A percentile compares a stretch with the other conserved stretches of the same genome.
Evolutionary conservation across 2,888 invertebrate species (phyloP).

Genomic region (Deilephila porcellus): DNA sequence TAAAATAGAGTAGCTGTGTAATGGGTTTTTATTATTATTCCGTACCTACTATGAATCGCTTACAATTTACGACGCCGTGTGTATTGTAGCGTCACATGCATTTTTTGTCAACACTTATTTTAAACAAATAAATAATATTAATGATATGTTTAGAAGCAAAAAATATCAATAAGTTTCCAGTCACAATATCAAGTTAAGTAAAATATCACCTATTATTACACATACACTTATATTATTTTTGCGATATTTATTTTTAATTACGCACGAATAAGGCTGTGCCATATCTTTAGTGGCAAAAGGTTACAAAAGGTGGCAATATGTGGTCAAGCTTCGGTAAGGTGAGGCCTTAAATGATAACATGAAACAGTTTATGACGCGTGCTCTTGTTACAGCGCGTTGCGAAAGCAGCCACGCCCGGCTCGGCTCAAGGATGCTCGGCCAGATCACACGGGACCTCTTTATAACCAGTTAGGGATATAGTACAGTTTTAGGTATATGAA

Average conservation of each 20-base stretch:
- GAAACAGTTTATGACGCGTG: constrained; percentile 37
- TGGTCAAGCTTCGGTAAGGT: constrained; percentile 5
- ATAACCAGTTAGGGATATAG: not conserved
- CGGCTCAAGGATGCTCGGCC: constrained; percentile 48
- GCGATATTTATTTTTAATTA: not conserved
- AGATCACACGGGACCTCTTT: constrained; percentile 6
- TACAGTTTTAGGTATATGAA: not conserved
- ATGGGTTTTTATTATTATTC: too few relatives aligned
- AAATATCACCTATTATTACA: not conserved
- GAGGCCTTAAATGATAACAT: constrained; percentile 13
- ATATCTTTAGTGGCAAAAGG: not conserved
- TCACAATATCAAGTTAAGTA: not conserved
- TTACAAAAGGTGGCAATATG: constrained; percentile 17
- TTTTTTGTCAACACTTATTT: not conserved
- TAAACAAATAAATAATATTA: not conserved
- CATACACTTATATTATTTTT: not conserved
- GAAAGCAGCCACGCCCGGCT: constrained; percentile 41
- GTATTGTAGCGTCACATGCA: not conserved
- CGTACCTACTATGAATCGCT: too few relatives aligned
- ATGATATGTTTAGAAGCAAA: not conserved
- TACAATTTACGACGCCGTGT: not conserved
- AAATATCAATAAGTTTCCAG: not conserved
- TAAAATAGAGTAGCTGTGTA: too few relatives aligned
- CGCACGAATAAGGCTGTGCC: not conserved
- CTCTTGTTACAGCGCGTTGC: constrained; percentile 46